phyloP scores from a whole-genome alignment of 2,797 vertebrate genomes.

The Pangasius sanitwongsei region DNA sequence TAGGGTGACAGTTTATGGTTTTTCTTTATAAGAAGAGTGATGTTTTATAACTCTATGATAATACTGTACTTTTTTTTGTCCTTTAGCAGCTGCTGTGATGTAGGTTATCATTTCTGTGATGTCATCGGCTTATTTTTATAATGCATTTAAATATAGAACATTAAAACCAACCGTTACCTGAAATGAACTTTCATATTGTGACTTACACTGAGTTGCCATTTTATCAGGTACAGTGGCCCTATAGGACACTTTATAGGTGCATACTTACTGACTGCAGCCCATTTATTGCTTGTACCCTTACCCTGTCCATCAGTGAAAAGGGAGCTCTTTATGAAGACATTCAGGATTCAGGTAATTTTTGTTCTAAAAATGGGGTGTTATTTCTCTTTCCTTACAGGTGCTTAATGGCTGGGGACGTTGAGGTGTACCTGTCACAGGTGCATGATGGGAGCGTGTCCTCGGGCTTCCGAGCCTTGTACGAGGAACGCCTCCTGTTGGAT shows the following conservation, averaged over 20 bases:
- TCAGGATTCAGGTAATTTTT: neutral
- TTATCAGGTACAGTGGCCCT: neutral
- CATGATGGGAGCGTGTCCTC: constrained; percentile 98
- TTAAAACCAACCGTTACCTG: neutral
- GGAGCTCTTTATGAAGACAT: neutral
- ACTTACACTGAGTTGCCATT: neutral
- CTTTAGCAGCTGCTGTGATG: neutral
- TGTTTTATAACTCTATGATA: neutral
- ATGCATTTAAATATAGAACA: neutral
- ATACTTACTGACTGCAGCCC: neutral
- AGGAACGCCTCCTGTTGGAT: constrained; percentile 96
- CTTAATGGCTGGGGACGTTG: constrained; percentile 99
- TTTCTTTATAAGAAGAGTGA: neutral
- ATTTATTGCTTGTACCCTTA: neutral
- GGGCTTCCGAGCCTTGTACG: constrained; percentile 96
- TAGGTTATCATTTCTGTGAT: neutral
- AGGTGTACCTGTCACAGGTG: constrained; percentile 99
- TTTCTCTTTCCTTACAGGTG: constrained; percentile 76
- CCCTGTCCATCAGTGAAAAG: neutral
- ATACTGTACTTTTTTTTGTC: neutral
- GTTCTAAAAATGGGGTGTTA: neutral
- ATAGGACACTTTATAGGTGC: neutral
- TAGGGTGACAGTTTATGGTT: neutral
- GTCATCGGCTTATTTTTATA: neutral
- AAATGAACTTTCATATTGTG: neutral